Percentiles rank a stretch among this genome's conserved stretches.
Conservation (phyloP, 2,797 vertebrate species). For the Ataeniobius toweri region DNA sequence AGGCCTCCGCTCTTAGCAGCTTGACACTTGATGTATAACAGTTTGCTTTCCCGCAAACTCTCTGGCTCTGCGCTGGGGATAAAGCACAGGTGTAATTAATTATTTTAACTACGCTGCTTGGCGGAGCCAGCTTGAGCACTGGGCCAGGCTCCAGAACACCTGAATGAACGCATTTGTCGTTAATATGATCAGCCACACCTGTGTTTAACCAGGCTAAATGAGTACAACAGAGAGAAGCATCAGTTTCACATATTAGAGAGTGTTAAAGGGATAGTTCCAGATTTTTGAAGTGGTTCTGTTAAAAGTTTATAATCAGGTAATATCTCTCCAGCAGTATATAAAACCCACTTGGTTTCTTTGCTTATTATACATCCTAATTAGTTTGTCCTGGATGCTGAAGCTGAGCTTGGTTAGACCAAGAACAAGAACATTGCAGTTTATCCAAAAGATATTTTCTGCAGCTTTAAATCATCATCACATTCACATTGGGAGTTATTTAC, state of each 20-base stretch:
- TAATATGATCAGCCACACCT: constrained; percentile 28
- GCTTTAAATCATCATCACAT: not conserved
- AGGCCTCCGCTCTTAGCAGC: not conserved
- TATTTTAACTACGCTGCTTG: constrained; percentile 26
- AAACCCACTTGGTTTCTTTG: not conserved
- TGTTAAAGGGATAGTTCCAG: not conserved
- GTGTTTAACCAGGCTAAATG: constrained; percentile 15
- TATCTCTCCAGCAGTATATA: not conserved
- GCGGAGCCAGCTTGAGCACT: constrained; percentile 1
- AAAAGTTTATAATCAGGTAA: not conserved
- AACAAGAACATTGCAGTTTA: not conserved
- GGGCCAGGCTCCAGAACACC: constrained; percentile 24
- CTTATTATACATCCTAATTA: too few species aligned
- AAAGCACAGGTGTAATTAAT: constrained; percentile 50
- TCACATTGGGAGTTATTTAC: not conserved
- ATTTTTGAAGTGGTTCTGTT: not conserved
- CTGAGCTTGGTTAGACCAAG: not conserved
- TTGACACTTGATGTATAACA: not conserved
- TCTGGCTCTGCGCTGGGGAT: constrained; percentile 13
- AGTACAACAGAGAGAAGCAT: not conserved
- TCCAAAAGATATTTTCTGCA: not conserved
- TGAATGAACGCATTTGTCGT: constrained; percentile 14
- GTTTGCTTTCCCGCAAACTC: constrained; percentile 9
- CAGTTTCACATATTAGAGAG: not conserved
- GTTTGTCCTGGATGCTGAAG: not conserved